Base-by-base conservation (phyloP, 92 coral and sea anemone species). In the Plumapathes pennacea region DNA sequence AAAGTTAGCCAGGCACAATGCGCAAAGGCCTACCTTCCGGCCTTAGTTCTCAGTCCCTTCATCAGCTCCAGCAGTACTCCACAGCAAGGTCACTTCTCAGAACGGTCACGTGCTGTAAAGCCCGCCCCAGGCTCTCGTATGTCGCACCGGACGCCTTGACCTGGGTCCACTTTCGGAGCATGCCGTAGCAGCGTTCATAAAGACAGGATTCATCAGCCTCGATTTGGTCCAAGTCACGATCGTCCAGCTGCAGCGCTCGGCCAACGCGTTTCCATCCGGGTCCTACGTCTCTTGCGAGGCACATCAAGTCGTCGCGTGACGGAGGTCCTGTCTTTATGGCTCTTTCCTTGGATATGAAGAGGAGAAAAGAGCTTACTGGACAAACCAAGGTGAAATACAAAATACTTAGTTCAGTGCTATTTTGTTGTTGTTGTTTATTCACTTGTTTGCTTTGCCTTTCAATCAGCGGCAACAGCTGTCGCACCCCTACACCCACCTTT, bases 191-290 rank as follows among this genome's bases (percentile, higher is more conserved):
- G 10, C 50, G 70, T 54, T 74, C 81, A 38, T 74, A 74, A n/a
- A 64, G 54, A 13, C 56, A 48, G 8, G 33, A 21, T 40, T 74
- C 82, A 18, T 74, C 82, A 45, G 55, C 67, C 46, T 74, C 82
- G 38, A 74, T 54, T 32, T 74, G 67, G 22, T 74, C 82, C 57
- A 74, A 44, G 5, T 74, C 74, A 17, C 59, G 46, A 24, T 74
- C 74, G 10, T 46, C 62, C 38, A 74, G 40, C 10, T 59, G 66
- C 14, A 74, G 59, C 27, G 66, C 74, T 55, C 55, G 52, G 3
- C 74, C 82, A 54, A 74, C 32, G 10, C 36, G 47, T 32, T 74
- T 74, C 82, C 82, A 74, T 17, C 32, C 33, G 32, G 34, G 58
- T 20, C 82, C 74, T 14, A 64, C 48, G 34, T 74, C 82, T 13